phyloP scores from a whole-genome alignment of 2,113 vertebrate genomes.

The Rhizomys pruinosus region DNA sequence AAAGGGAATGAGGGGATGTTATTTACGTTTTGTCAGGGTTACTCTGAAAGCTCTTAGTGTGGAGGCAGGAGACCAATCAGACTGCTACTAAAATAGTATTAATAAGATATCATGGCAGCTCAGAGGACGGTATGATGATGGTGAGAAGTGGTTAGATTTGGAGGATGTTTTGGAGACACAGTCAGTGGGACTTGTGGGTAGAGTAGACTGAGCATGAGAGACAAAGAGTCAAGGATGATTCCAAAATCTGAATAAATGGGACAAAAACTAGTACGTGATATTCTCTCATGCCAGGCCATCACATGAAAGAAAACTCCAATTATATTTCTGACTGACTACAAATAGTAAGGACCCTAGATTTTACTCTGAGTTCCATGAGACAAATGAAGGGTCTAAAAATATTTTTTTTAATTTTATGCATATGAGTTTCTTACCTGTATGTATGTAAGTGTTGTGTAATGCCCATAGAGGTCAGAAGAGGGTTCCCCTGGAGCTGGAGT shows the following conservation, averaged over 20 bases:
- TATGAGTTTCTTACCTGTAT: too few relatives aligned
- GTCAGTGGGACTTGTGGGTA: background rate
- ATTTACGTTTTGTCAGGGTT: background rate
- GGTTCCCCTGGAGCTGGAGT: too few relatives aligned
- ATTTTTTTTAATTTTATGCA: too few relatives aligned
- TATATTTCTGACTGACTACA: background rate
- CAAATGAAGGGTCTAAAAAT: background rate
- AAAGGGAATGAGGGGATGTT: background rate
- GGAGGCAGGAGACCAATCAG: background rate
- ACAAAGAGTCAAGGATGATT: background rate
- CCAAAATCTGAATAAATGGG: background rate
- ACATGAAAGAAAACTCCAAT: background rate
- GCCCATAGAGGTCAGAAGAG: too few relatives aligned
- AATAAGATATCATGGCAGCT: background rate
- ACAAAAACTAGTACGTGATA: background rate
- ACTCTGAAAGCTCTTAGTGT: background rate
- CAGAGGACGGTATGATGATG: background rate
- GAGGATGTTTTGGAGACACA: background rate
- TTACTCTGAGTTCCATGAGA: background rate
- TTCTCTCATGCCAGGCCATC: background rate
- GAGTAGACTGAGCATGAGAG: background rate
- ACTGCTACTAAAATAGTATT: background rate
- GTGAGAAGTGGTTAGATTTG: background rate
- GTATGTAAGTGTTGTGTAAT: too few relatives aligned
- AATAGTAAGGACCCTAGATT: background rate